phyloP scores from a whole-genome alignment of 2,888 invertebrate species.

The Scaptomyza reducta region DNA sequence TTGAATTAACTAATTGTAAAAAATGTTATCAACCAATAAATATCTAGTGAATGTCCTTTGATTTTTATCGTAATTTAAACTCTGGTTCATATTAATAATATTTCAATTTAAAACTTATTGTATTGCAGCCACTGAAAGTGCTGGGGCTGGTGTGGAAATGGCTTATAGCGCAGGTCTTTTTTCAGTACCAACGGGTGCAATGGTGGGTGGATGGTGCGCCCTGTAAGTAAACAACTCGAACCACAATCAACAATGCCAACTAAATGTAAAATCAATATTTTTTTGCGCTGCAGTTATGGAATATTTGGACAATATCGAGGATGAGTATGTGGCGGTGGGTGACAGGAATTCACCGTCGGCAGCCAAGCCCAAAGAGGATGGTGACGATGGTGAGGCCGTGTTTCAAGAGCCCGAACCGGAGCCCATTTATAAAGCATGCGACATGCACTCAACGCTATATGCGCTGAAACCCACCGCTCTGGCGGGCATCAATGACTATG shows the following conservation, averaged over 20 bases:
- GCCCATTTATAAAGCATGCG: conserved; percentile 86
- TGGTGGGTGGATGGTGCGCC: conserved; percentile 83
- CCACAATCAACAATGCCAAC: background rate
- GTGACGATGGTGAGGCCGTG: conserved; percentile 83
- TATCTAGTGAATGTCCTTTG: too few relatives aligned
- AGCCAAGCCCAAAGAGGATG: conserved; percentile 75
- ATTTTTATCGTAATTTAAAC: too few relatives aligned
- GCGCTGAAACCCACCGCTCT: conserved; percentile 86
- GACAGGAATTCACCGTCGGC: conserved; percentile 59
- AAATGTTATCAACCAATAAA: too few relatives aligned
- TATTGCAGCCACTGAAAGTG: conserved; percentile 84
- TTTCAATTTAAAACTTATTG: background rate
- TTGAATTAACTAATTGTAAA: too few relatives aligned
- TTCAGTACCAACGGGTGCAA: conserved; percentile 81
- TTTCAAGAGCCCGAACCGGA: conserved; percentile 81
- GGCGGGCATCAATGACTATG: conserved; percentile 84
- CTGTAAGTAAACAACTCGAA: conserved; percentile 67
- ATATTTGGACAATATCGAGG: conserved; percentile 84
- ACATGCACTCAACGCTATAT: conserved; percentile 89
- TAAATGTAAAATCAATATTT: background rate
- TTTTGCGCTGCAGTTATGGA: conserved; percentile 78
- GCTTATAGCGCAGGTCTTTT: conserved; percentile 83
- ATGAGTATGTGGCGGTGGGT: conserved; percentile 84
- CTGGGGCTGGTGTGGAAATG: conserved; percentile 83
- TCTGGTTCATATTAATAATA: background rate